These are phyloP conservation scores for Amblyjoppa proteus DNA, from an alignment of 2,888 invertebrate species.

Conservation along the genomic window DNA sequence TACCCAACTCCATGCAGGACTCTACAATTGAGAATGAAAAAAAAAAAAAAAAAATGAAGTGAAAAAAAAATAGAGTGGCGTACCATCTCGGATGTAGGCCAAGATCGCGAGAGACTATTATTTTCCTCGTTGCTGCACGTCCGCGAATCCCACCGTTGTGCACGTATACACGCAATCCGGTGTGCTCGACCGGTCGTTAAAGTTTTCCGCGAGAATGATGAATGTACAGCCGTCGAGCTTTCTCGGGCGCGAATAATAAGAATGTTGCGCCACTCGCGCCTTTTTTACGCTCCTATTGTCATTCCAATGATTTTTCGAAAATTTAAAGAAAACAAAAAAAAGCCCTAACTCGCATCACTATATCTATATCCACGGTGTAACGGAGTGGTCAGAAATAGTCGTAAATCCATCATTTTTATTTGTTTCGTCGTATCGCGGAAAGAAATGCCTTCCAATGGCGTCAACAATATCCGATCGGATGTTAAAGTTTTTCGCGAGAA, in stretches of 20 bases:
- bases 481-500: slow-evolving; percentile 48
- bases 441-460: slow-evolving; percentile 56
- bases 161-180: not conserved
- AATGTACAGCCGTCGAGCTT: not conserved
- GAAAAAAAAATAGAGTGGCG: slow-evolving; percentile 29
- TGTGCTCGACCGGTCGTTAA: slow-evolving; percentile 38
- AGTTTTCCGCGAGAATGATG: slow-evolving; percentile 39
- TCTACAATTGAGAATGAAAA: slow-evolving; percentile 38
- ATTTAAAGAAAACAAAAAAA: too few relatives aligned
- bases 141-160: slow-evolving; percentile 20
- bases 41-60: slow-evolving; percentile 13
- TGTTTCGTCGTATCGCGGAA: not conserved
- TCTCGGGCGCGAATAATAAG: slow-evolving; percentile 5
- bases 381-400: not conserved
- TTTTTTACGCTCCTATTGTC: not conserved
- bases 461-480: slow-evolving; percentile 51
- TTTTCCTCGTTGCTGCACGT: slow-evolving; percentile 55
- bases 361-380: not conserved
- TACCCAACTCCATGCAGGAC: not conserved
- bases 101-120: slow-evolving; percentile 65
- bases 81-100: slow-evolving; percentile 60
- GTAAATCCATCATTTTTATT: slow-evolving; percentile 34
- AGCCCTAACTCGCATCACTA: not conserved
- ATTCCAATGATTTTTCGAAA: not conserved
- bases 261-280: not conserved